These are phyloP conservation scores for Isotomurus palustris DNA, from an alignment of 2,888 invertebrate species.

Conservation along the genomic window DNA sequence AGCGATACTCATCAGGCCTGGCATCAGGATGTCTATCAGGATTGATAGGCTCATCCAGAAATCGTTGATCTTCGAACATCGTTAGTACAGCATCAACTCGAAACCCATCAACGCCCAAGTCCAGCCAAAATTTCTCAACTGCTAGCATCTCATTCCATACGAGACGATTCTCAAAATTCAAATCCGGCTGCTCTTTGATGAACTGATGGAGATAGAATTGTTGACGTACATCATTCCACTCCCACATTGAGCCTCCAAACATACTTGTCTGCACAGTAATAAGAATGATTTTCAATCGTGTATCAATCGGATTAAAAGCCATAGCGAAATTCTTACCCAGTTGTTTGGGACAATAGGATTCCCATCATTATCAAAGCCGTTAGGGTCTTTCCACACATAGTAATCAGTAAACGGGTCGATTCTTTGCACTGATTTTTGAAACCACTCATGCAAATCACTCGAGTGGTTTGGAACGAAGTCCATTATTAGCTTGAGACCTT, in stretches of 20 bases:
- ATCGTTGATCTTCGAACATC: constrained; percentile 49
- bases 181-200: constrained; percentile 64
- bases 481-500: constrained; percentile 61
- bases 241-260: constrained; percentile 70
- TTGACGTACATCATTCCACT: constrained; percentile 61
- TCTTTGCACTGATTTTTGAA: constrained; percentile 60
- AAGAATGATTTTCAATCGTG: no score
- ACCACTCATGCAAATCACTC: constrained; percentile 65
- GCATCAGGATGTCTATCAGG: constrained; percentile 25
- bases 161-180: constrained; percentile 69
- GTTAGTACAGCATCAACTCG: constrained; percentile 66
- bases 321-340: constrained; percentile 54
- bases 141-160: constrained; percentile 62
- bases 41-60: constrained; percentile 52
- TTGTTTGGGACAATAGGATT: constrained; percentile 46
- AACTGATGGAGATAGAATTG: constrained; percentile 79
- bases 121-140: constrained; percentile 66
- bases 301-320: no score
- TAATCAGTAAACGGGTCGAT: constrained; percentile 63
- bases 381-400: constrained; percentile 70
- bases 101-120: constrained; percentile 75
- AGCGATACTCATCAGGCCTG: constrained; percentile 57
- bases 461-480: constrained; percentile 73
- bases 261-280: constrained; percentile 54
- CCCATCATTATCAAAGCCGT: constrained; percentile 44